These are phyloP conservation scores for Parnassius mnemosyne DNA, from an alignment of 2,888 invertebrate genomes.

Conservation along the genomic window DNA sequence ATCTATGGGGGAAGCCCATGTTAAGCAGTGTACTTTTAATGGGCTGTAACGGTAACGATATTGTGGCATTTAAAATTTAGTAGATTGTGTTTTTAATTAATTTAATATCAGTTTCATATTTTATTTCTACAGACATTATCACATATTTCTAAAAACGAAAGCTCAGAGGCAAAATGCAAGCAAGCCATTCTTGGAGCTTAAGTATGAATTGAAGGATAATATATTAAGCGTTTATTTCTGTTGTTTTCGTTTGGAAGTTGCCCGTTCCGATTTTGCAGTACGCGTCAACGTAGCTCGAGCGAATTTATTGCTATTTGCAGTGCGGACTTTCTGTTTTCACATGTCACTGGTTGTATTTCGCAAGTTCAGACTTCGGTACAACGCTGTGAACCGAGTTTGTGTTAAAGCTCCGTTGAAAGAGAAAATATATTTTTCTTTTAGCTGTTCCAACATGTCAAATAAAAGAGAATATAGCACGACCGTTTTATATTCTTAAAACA, in stretches of 20 bases:
- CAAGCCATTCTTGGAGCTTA: background rate
- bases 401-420: slow-evolving; percentile 1
- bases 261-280: slow-evolving; percentile 63
- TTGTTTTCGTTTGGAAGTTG: slow-evolving; percentile 62
- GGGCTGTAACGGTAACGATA: too few relatives aligned
- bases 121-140: too few relatives aligned
- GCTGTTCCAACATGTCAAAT: slow-evolving; percentile 1
- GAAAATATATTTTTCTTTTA: slow-evolving; percentile 4
- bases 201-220: background rate
- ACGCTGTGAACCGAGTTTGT: slow-evolving; percentile 9
- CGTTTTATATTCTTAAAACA: slow-evolving; percentile 7
- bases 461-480: too few relatives aligned
- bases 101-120: too few relatives aligned
- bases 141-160: too few relatives aligned
- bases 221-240: slow-evolving; percentile 43
- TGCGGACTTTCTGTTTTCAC: slow-evolving; percentile 67
- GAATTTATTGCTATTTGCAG: slow-evolving; percentile 74
- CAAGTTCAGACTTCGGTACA: slow-evolving; percentile 38
- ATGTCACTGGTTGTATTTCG: slow-evolving; percentile 57
- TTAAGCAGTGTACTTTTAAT: too few relatives aligned
- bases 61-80: too few relatives aligned
- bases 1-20: too few relatives aligned
- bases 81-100: too few relatives aligned
- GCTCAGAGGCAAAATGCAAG: background rate
- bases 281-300: slow-evolving; percentile 65